phyloP scores from a whole-genome alignment of 1,140 invertebrate species.

The Drosophila aff. region DNA sequence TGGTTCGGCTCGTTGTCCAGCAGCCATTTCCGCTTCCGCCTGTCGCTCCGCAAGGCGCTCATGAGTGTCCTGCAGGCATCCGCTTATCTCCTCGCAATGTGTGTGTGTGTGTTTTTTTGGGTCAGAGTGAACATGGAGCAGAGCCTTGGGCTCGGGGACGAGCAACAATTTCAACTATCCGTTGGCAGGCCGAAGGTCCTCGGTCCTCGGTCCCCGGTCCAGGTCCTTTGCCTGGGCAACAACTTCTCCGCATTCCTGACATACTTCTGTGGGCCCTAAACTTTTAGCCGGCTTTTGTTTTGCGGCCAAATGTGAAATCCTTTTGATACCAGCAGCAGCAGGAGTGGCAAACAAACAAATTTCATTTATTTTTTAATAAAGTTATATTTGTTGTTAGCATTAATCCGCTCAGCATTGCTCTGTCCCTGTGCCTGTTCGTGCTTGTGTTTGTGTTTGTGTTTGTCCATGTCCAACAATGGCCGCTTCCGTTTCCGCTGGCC shows the following conservation, averaged over 20 bases:
- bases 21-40: conserved; percentile 76
- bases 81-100: conserved; percentile 21
- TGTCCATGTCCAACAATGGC: conserved; percentile 75
- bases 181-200: conserved; percentile 13
- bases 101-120: conserved; percentile 23
- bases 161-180: conserved; percentile 71
- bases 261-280: conserved; percentile 52
- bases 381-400: conserved; percentile 81
- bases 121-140: conserved; percentile 23
- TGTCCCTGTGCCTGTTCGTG: conserved; percentile 10
- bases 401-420: conserved; percentile 51
- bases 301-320: conserved; percentile 57
- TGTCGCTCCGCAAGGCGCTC: conserved; percentile 57
- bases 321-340: conserved; percentile 43
- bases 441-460: conserved; percentile 48
- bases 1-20: conserved; percentile 46
- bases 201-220: conserved; percentile 29
- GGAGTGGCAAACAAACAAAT: conserved; percentile 58
- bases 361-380: conserved; percentile 84
- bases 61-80: conserved; percentile 44
- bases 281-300: conserved; percentile 47
- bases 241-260: conserved; percentile 55
- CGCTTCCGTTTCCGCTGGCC: conserved; percentile 75
- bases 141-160: conserved; percentile 16
- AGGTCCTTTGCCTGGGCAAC: conserved; percentile 11